Percentiles rank a stretch among this genome's conserved stretches.
Evolutionary conservation across 1,140 invertebrate species (phyloP).

Genomic region (Drosophila setifemur): DNA sequence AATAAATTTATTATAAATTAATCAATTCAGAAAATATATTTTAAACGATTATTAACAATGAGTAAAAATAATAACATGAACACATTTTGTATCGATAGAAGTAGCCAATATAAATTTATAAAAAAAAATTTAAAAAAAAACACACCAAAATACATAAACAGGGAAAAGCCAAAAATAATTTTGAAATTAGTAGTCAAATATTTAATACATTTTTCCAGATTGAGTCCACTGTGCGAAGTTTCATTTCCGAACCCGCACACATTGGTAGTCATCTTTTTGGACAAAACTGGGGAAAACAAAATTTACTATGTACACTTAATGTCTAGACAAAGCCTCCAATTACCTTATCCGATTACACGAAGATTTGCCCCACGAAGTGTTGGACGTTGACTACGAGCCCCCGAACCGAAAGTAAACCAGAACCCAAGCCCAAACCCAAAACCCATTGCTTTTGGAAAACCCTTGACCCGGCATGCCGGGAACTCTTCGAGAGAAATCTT

Average conservation of each 20-base stretch:
- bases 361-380: conserved; percentile 75
- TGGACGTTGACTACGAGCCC: conserved; percentile 30
- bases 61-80: no score
- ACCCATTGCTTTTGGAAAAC: conserved; percentile 31
- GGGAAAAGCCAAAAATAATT: no score
- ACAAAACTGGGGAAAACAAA: conserved; percentile 54
- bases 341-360: conserved; percentile 82
- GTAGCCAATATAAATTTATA: no score
- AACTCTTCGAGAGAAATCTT: conserved; percentile 51
- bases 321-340: conserved; percentile 83
- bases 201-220: background rate
- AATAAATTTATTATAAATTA: no score
- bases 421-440: conserved; percentile 4
- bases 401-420: background rate
- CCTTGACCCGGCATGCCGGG: conserved; percentile 68
- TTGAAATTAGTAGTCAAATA: no score
- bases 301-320: conserved; percentile 82
- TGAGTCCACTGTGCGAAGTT: conserved; percentile 34
- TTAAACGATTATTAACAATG: no score
- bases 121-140: no score
- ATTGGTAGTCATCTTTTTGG: conserved; percentile 51
- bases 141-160: no score
- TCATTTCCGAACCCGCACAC: conserved; percentile 14
- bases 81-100: no score
- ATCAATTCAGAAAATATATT: no score